Base-by-base conservation (phyloP, 2,888 invertebrate genomes). In the Megaustenia siamemsis region DNA sequence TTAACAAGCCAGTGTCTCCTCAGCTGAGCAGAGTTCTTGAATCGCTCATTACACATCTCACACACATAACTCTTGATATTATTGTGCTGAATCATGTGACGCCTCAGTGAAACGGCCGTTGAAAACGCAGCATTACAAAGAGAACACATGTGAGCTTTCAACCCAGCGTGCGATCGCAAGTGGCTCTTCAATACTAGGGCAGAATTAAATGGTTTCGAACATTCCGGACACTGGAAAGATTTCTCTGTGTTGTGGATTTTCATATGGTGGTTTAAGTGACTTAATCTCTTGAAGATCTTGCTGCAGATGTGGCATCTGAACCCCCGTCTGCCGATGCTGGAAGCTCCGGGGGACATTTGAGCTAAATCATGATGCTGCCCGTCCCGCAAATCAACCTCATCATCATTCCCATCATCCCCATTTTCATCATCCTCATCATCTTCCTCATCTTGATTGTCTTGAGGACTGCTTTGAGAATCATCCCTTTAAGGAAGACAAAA, bases 241-340 rank as follows among this genome's bases (percentile, higher is more conserved):
- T 93, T 94, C 88, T 94, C 94, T 92, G 94, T 94, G 49, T 94
- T 94, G 87, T 94, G 95, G 24, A 94, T 93, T 63, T 94, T 92
- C 43, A 94, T 90, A 87, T 95, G 95, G 77, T 94, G 93, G 85
- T 94, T 94, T 53, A 95, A 91, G 89, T 95, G 94, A 53, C 94
- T 94, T 24, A 94, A 92, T 88, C 94, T 94, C 89, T 94, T 94
- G 89, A 95, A 95, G 21, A 90, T 89, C 88, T 94, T 94, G 40
- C 92, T 90, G 89, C 95, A 95, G 49, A 90, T 88, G n/a, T 90
- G 90, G 91, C 95, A 95, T 76, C 93, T 93, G 88, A 95, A 95
- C 3, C 81, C 85, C 18, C 88, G 81, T n/a, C 83, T 77, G 45
- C 82, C 73, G 32, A 73, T 53, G 24, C 43, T 75, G 82, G 82